Base-by-base conservation (phyloP, 2,888 invertebrate genomes). In the Chloroclystis v-ata region DNA sequence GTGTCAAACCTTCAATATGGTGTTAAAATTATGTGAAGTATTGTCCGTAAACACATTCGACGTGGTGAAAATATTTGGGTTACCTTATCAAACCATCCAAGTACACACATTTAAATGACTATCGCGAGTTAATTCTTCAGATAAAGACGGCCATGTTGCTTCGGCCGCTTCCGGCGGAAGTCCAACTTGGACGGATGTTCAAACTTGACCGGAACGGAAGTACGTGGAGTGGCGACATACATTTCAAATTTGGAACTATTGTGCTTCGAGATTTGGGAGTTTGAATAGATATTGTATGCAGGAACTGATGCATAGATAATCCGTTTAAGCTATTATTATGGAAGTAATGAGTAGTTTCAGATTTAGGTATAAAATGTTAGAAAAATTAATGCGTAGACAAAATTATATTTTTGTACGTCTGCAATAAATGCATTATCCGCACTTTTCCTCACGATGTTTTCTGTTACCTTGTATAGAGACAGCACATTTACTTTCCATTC, bases 141-240 rank as follows among this genome's bases (percentile, higher is more conserved):
- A 86, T 86, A 86, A 83, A 83, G 82, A 81, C 82, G 78, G 78
- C 82, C 79, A 79, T 82, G 75, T 79, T 81, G 82, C 73, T 75
- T 74, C 75, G 79, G 67, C 80, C 78, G 74, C 68, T 79, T 83
- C 83, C 83, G 75, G 60, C 83, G 84, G 85, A 85, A 67, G 78
- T 78, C 78, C 79, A 84, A 86, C 78, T 86, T 82, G 81, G 79
- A 75, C 84, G 82, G 85, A 82, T 79, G 82, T 84, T 83, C 83
- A 82, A 86, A 86, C 85, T 86, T 75, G 73, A 74, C 83, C 84
- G 86, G 87, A 87, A 84, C 84, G 86, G 87, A 87, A 84, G 70
- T 83, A 61, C 77, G 77, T 79, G 75, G 83, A 82, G 75, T 74
- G 76, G 73, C 80, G 81, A 86, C 86, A 86, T 84, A 86, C 82